phyloP scores from a whole-genome alignment of 1,140 invertebrate genomes.

The Ylistrum balloti region DNA sequence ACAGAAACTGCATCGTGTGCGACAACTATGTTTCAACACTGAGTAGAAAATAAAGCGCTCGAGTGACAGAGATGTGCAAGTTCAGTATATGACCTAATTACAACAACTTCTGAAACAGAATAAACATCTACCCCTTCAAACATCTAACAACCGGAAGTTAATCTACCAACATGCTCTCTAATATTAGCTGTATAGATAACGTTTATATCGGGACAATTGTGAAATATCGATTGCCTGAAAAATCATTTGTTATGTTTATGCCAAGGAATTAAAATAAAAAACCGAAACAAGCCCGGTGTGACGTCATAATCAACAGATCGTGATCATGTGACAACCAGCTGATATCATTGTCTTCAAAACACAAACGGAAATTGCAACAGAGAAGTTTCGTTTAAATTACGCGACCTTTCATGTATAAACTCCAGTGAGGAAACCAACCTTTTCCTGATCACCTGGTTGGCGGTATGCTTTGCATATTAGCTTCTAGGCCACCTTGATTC shows the following conservation, averaged over 20 bases:
- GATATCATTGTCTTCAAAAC: background rate
- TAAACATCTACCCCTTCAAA: background rate
- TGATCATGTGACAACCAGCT: background rate
- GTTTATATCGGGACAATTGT: background rate
- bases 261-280: background rate
- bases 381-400: no score
- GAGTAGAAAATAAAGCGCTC: background rate
- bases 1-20: background rate
- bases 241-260: background rate
- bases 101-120: background rate
- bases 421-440: no score
- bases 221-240: background rate
- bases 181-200: background rate
- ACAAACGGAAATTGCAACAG: background rate
- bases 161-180: background rate
- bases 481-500: no score
- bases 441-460: no score
- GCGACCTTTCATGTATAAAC: no score
- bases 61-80: background rate
- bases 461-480: no score
- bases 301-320: background rate
- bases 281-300: background rate
- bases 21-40: background rate
- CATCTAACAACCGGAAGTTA: background rate
- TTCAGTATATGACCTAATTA: background rate